Evolutionary conservation across 2,888 invertebrate species (phyloP).

Genomic region (Sepioteuthis lessoniana): DNA sequence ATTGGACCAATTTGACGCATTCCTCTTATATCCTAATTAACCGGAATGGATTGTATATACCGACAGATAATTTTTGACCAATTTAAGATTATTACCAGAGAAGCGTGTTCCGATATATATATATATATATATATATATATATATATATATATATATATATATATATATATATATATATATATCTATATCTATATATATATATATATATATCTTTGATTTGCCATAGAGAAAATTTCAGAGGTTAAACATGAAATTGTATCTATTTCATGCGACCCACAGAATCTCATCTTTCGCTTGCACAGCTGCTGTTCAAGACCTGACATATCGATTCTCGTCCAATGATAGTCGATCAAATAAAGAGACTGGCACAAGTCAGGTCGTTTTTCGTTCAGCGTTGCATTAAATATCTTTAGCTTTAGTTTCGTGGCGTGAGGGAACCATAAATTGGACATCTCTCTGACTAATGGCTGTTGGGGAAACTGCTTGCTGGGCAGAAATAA

Average conservation of each 20-base stretch:
- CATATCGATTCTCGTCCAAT: not conserved
- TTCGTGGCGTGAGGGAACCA: conserved; percentile 21
- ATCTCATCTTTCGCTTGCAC: not conserved
- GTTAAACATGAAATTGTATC: not conserved
- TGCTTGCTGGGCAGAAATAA: conserved; percentile 9
- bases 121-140: too few species aligned
- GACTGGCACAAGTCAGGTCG: not conserved
- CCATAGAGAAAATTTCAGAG: not conserved
- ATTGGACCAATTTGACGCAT: too few species aligned
- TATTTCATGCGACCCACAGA: not conserved
- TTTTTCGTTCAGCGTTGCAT: not conserved
- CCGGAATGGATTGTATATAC: not conserved
- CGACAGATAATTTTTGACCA: not conserved
- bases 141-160: too few species aligned
- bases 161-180: too few species aligned
- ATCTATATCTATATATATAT: not conserved
- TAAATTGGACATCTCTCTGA: conserved; percentile 23
- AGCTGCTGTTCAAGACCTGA: not conserved
- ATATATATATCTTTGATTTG: not conserved
- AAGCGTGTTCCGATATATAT: not conserved
- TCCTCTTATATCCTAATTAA: too few species aligned
- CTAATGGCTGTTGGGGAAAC: not conserved
- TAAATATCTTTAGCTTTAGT: not conserved
- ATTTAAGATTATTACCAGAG: not conserved
- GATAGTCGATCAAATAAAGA: not conserved